Percentiles rank a stretch among this genome's conserved stretches.
Conservation (phyloP, 2,797 vertebrate species). For the Sternotherus odoratus region DNA sequence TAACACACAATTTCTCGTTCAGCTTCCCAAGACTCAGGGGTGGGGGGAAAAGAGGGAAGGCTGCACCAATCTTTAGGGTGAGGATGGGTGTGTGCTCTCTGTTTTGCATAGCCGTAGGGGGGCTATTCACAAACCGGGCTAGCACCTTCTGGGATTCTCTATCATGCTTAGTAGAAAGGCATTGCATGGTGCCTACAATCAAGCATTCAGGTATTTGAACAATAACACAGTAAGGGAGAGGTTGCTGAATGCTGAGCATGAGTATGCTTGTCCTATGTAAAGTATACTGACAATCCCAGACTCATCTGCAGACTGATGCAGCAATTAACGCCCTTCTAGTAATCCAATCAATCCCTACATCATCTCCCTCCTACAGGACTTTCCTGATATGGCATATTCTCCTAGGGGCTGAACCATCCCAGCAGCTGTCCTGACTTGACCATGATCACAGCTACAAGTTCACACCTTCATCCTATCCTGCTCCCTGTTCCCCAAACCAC, state of each 20-base stretch:
- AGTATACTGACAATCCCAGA: not conserved
- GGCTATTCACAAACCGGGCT: not conserved
- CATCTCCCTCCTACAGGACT: not conserved
- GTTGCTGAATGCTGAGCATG: not conserved
- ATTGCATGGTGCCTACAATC: not conserved
- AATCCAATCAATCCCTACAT: not conserved
- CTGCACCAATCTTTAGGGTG: not conserved
- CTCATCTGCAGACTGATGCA: not conserved
- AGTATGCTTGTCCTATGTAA: not conserved
- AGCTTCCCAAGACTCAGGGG: not conserved
- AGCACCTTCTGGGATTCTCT: not conserved
- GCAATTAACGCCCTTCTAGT: not conserved
- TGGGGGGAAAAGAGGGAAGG: not conserved
- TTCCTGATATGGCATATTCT: not conserved
- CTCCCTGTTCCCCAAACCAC: not conserved
- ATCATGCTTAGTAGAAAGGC: not conserved
- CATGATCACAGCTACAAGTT: not conserved
- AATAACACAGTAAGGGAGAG: not conserved
- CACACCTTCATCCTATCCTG: not conserved
- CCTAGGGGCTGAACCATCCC: not conserved
- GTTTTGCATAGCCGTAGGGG: not conserved
- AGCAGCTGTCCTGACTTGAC: not conserved
- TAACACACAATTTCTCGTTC: not conserved
- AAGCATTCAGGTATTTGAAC: not conserved
- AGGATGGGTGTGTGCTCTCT: not conserved